Conservation (phyloP, 2,888 invertebrate genomes). For the Meghimatium bilineatum region DNA sequence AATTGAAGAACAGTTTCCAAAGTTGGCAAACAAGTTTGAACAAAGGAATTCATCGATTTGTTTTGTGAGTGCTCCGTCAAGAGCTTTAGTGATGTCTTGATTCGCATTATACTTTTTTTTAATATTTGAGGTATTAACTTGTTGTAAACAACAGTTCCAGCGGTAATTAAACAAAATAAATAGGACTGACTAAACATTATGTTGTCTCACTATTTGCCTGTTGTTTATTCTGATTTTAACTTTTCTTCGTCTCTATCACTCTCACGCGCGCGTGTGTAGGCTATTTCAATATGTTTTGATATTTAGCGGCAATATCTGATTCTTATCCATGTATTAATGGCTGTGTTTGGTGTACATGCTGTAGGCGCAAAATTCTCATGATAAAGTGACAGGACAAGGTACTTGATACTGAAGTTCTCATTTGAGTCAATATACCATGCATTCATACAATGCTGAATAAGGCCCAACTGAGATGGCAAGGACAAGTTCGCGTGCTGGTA, state of each 20-base stretch:
- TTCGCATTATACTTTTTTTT: background rate
- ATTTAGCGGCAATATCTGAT: too few species aligned
- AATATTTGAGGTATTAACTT: background rate
- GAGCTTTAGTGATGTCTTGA: background rate
- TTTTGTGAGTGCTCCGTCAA: background rate
- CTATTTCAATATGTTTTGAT: too few species aligned
- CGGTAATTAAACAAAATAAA: background rate
- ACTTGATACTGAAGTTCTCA: too few species aligned
- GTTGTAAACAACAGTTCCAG: background rate
- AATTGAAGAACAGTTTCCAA: background rate
- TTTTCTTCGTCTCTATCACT: background rate
- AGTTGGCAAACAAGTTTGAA: background rate
- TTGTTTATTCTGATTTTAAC: background rate
- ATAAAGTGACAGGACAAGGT: too few species aligned
- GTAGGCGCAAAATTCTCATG: too few species aligned
- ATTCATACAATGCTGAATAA: too few species aligned
- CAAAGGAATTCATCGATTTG: conserved; percentile 5
- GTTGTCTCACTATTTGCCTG: background rate
- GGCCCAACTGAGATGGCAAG: too few species aligned
- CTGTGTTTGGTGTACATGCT: too few species aligned
- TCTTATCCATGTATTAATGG: too few species aligned
- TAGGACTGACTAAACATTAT: background rate
- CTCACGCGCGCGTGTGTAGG: background rate
- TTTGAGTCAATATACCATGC: too few species aligned
- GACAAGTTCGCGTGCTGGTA: too few species aligned